These are phyloP conservation scores for Rana temporaria DNA, from an alignment of 2,113 vertebrate species.

Conservation along the genomic window DNA sequence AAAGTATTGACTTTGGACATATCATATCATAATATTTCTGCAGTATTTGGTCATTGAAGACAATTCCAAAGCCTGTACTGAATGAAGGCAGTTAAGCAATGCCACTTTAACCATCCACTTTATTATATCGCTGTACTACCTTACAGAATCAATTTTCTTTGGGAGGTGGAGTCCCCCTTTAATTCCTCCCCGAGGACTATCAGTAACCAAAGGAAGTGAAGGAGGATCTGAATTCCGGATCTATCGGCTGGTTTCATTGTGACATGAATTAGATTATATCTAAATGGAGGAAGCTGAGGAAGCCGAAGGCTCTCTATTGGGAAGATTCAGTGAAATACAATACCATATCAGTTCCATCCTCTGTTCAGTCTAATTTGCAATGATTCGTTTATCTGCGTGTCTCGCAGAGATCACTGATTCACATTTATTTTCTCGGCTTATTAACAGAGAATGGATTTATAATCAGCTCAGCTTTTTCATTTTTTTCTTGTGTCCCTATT, in stretches of 20 bases:
- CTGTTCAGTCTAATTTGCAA: slow-evolving; percentile 6
- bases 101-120: no score
- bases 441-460: slow-evolving; percentile 36
- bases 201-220: no score
- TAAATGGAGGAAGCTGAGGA: slow-evolving; percentile 22
- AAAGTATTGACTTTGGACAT: no score
- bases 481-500: not conserved
- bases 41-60: no score
- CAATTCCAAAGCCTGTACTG: no score
- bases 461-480: not conserved
- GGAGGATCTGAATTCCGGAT: not conserved
- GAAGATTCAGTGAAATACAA: slow-evolving; percentile 21
- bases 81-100: no score
- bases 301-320: not conserved
- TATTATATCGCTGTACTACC: no score
- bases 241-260: not conserved
- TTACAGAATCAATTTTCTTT: no score
- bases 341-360: slow-evolving; percentile 22
- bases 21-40: no score
- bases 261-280: slow-evolving; percentile 24
- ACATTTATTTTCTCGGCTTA: slow-evolving; percentile 28
- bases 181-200: no score
- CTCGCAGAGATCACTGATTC: slow-evolving; percentile 26
- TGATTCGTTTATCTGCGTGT: slow-evolving; percentile 3
- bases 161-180: no score